Evolutionary conservation across 2,113 vertebrate genomes (phyloP), one percentile per base, ranked within the genome.

Genomic region (Jaculus jaculus): DNA sequence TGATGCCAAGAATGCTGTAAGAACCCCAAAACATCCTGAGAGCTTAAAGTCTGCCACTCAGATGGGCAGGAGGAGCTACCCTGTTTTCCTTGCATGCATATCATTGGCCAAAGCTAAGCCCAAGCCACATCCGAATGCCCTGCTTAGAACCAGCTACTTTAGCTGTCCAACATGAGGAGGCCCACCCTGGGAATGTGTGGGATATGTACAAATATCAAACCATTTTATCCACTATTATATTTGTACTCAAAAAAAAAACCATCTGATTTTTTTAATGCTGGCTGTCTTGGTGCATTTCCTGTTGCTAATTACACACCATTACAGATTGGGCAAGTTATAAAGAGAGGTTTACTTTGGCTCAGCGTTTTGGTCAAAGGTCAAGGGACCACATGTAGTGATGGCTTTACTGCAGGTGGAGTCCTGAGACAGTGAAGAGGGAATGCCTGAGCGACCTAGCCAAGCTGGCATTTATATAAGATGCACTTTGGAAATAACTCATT

Each of bases 211-310:
- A 83, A 28, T 26, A 87, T 58, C 28, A 65, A 78, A 65, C 58
- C 32, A 39, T 58, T 77, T 94, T 80, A 82, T 73, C 69, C 17
- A 69, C 60, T 10, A 10, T 39, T 37, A 7, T 13, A 78, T 88
- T 83, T 80, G 87, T 82, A 58, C 37, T 54, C 51, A 83, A 94
- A 87, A 74, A 83, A 94, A 87, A 74, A 60, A 34, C 68, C 42
- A 47, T 47, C 42, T 47, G 42, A 47, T 5, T 47, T 47, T 47
- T 71, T 85, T 60, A 85, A 92, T 80, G 30, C 23, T 87, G 10
- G 13, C 89, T 78, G 21, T 17, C 54, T 60, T 78, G 16, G 15
- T 61, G 37, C 54, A 16, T 23, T 71, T 71, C 34, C 58, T 74
- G 72, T 72, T 86, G 54, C 83, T 86, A 63, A 47, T 63, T 63